Conservation (phyloP, 2,797 vertebrate species). For the Dicrostonyx torquatus region DNA sequence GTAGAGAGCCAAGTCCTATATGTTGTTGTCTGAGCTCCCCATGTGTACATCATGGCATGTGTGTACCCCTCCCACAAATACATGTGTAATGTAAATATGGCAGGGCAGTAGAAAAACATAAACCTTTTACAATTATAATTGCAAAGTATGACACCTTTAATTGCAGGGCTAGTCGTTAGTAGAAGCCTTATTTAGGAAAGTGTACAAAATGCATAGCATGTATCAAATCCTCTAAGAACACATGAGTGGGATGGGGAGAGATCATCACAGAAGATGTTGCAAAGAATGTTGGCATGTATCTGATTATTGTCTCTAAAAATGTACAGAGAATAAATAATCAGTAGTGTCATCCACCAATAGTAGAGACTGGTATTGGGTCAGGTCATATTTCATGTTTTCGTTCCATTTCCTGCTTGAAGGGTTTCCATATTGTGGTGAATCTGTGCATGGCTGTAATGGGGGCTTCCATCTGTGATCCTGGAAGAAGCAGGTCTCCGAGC, state of each 20-base stretch:
- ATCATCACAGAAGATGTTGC: not conserved
- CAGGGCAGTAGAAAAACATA: not conserved
- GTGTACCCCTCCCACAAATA: not conserved
- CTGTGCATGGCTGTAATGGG: slow-evolving; percentile 81
- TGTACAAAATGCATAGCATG: not conserved
- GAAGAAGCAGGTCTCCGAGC: slow-evolving; percentile 83
- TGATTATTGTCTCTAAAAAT: not conserved
- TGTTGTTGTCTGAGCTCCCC: not conserved
- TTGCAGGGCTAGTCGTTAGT: not conserved
- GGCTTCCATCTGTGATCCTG: slow-evolving; percentile 83
- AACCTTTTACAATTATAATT: not conserved
- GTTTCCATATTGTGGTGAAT: slow-evolving; percentile 82
- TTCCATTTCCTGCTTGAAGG: slow-evolving; percentile 63
- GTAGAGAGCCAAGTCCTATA: not conserved
- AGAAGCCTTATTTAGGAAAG: not conserved
- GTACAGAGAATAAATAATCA: not conserved
- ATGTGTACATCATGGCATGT: not conserved
- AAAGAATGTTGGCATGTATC: not conserved
- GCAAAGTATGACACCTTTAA: not conserved
- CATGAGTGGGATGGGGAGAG: not conserved
- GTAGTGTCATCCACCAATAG: not conserved
- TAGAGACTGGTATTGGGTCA: slow-evolving; percentile 73
- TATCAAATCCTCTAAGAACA: not conserved
- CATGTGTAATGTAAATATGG: not conserved
- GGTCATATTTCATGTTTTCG: slow-evolving; percentile 77